phyloP scores from a whole-genome alignment of 2,888 invertebrate genomes.

The Caenorhabditis panamensis region DNA sequence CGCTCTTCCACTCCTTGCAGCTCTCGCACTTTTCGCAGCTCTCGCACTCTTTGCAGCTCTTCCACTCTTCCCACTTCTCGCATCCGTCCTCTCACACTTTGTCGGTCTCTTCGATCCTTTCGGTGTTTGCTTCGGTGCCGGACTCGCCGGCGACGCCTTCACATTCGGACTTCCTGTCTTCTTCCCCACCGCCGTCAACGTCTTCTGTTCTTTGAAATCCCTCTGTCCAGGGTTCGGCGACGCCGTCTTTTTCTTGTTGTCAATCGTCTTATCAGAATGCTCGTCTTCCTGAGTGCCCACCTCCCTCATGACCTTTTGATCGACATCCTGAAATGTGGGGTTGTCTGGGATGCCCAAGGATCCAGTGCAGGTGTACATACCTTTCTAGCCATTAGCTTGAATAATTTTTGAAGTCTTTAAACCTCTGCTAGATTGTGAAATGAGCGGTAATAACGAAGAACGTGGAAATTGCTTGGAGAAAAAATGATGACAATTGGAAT shows the following conservation, averaged over 20 bases:
- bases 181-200: slow-evolving; percentile 1
- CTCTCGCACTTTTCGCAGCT: too few relatives aligned
- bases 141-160: slow-evolving; percentile 1
- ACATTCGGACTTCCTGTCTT: slow-evolving; percentile 11
- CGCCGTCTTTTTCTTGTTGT: slow-evolving; percentile 4
- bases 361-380: background rate
- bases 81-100: slow-evolving; percentile 16
- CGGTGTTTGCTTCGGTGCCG: background rate
- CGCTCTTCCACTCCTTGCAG: background rate
- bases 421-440: slow-evolving; percentile 21
- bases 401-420: slow-evolving; percentile 28
- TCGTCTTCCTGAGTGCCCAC: slow-evolving; percentile 39
- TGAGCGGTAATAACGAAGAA: background rate
- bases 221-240: background rate
- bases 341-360: background rate
- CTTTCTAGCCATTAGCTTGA: slow-evolving; percentile 48
- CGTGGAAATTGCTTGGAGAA: too few relatives aligned
- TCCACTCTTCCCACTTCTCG: background rate
- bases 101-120: slow-evolving; percentile 26
- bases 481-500: too few relatives aligned
- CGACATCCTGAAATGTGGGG: slow-evolving; percentile 19
- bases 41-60: background rate
- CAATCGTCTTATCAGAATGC: slow-evolving; percentile 4
- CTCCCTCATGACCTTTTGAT: slow-evolving; percentile 22
- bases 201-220: slow-evolving; percentile 32